Percentiles rank a stretch among this genome's conserved stretches.
These are phyloP conservation scores for Manacus vitellinus DNA, from an alignment of 2,113 vertebrate species.

Conservation along the genomic window DNA sequence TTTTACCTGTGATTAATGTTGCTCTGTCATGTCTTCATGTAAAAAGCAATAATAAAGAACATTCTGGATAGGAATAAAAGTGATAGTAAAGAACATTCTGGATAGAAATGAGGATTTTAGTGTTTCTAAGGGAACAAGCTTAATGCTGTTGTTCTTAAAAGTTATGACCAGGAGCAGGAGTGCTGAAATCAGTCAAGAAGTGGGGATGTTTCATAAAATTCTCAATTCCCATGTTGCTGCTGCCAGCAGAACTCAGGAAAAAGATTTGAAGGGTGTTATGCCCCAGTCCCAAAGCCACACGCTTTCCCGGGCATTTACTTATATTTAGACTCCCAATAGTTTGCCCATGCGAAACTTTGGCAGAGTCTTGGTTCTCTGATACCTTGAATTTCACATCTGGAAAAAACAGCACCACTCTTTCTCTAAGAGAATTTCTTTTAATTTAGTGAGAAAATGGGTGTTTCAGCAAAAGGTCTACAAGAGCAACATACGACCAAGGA, in stretches of 20 bases:
- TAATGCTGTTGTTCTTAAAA: not conserved
- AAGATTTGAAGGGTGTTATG: not conserved
- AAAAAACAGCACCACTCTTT: not conserved
- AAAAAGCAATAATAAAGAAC: not conserved
- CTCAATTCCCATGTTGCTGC: not conserved
- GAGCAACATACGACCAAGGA: not conserved
- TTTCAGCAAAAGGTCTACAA: not conserved
- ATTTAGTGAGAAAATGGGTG: not conserved
- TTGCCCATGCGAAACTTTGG: too few species aligned
- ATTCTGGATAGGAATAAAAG: not conserved
- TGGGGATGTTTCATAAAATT: not conserved
- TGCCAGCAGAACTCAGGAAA: not conserved
- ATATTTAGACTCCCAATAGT: too few species aligned
- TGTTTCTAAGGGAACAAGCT: not conserved
- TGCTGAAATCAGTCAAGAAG: not conserved
- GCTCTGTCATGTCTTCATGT: not conserved
- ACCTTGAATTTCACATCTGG: not conserved
- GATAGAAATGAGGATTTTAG: not conserved
- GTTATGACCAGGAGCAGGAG: not conserved
- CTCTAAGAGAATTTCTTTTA: not conserved
- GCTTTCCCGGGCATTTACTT: too few species aligned
- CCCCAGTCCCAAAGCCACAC: too few species aligned
- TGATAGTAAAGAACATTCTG: not conserved
- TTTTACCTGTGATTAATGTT: not conserved
- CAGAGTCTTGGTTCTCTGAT: too few species aligned